Base-by-base conservation (phyloP, 2,888 invertebrate species). In the Drosophila nigritarsus region DNA sequence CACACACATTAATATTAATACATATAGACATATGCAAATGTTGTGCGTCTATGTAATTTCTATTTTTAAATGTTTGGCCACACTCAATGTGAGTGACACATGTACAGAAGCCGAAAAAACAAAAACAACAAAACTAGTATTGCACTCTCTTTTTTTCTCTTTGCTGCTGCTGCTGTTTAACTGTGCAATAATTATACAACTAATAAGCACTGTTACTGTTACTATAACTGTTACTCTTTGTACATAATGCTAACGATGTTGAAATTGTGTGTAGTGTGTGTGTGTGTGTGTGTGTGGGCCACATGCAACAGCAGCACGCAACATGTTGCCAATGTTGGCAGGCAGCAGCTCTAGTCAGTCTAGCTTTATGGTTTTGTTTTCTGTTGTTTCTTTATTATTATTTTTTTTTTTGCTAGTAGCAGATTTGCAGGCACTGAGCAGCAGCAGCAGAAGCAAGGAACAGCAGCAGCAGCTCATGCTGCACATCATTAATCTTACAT, bases 401-500 rank as follows among this genome's bases (percentile, higher is more conserved):
- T 54, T 7, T 50, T 45, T 50, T 45, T 40, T 50, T 67, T 74
- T 74, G 63, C 74, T 65, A 66, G 65, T 66, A 70, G 71, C 64
- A 45, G 55, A 29, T 73, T 65, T 67, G 51, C 59, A 65, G 51
- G 13, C 58, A 40, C 8, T 7, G 11, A 34, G 29, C 49, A 27
- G 45, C 36, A 29, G 49, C 24, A 36, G 15, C 7, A 34, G 18
- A 15, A 36, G 2, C 13, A 34, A 49, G 8, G 2, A 27, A 5
- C 18, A 27, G 49, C 27, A 49, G n/a, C 40, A 42, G 20, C 70
- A 66, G 72, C 68, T 80, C 65, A 73, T 82, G 87, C 79, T 77
- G 85, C 83, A 85, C 81, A 86, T 79, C 88, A 88, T 88, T 88
- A 88, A 85, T 85, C 88, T 87, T 66, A 55, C 70, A 30, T 45